Percentiles rank a stretch among this genome's conserved stretches.
phyloP scores from a whole-genome alignment of 2,797 vertebrate species.

The Lerista edwardsae region DNA sequence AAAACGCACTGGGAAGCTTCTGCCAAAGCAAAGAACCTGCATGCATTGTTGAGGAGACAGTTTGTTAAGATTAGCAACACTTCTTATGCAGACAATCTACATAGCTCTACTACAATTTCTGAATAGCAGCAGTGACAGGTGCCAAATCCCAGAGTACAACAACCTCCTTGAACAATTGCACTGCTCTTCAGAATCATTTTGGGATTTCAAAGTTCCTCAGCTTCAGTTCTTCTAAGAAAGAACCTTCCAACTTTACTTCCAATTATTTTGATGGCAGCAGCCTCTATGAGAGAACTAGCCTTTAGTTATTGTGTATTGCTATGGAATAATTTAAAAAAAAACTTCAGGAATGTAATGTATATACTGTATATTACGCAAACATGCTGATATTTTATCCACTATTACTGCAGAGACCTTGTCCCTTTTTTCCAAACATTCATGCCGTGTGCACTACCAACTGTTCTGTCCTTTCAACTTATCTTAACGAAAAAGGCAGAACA shows the following conservation, averaged over 20 bases:
- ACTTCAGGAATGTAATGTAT: background rate
- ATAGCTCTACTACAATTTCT: too few species aligned
- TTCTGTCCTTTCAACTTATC: slow-evolving; percentile 13
- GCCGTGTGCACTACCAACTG: slow-evolving; percentile 20
- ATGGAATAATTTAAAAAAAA: background rate
- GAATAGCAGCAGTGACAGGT: too few species aligned
- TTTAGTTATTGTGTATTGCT: background rate
- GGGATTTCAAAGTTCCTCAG: too few species aligned
- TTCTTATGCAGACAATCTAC: too few species aligned
- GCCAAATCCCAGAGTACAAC: too few species aligned
- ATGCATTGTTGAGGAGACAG: too few species aligned
- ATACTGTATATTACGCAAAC: background rate
- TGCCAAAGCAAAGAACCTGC: too few species aligned
- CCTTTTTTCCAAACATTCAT: background rate
- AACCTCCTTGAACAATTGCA: too few species aligned
- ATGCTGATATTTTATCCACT: background rate
- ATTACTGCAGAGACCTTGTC: background rate
- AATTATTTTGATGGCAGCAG: background rate
- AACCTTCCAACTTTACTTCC: background rate
- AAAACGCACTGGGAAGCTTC: too few species aligned
- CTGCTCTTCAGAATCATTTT: too few species aligned
- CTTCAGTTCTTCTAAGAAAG: too few species aligned
- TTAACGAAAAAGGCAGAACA: slow-evolving; percentile 8
- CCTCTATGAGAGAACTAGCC: background rate
- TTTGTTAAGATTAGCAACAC: too few species aligned